Evolutionary conservation across 2,113 vertebrate genomes (phyloP), one percentile per base, ranked within the genome.

Genomic region (Nycticryphes semicollaris): DNA sequence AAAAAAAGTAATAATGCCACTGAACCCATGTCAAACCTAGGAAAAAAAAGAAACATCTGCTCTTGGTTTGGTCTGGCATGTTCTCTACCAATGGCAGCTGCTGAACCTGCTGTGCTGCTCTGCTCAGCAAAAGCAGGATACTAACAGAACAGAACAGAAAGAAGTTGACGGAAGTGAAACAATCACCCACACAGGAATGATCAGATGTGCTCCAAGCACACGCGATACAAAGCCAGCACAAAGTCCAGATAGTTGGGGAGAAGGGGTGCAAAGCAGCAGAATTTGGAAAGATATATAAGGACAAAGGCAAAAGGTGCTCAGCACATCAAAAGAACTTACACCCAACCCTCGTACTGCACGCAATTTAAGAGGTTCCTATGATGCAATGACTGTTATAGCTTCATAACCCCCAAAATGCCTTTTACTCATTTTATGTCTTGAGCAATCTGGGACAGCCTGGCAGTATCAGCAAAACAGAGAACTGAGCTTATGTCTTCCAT

Each of bases 11-110:
- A 43, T 14, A 43, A 14, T 70, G 56, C 72, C 30, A 76, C 33
- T 63, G 74, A 89, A 82, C 9, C 16, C 56, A 87, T 53, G 48
- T 87, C 60, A 94, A 93, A 90, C 31, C 37, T 10, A 67, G 31
- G n/a, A 69, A 70, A 86, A 39, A 94, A 94, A 51, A 87, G 56
- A 84, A 95, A 87, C 91, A 95, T 77, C 81, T 96, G 91, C 39
- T 95, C 69, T 75, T 87, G 77, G 57, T 95, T 94, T 69, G 74
- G 69, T 91, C 89, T 96, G 89, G 77, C 91, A 79, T 37, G 19
- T 80, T 91, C 43, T 28, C 69, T 84, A 37, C 50, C 62, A 72
- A 84, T 69, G 77, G 84, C 94, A 96, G 93, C 87, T 82, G 91
- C 84, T 70, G 80, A 76, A 93, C 93, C 37, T 87, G 93, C 80